Base-by-base conservation (phyloP, 2,888 invertebrate species). In the Phalera bucephala region DNA sequence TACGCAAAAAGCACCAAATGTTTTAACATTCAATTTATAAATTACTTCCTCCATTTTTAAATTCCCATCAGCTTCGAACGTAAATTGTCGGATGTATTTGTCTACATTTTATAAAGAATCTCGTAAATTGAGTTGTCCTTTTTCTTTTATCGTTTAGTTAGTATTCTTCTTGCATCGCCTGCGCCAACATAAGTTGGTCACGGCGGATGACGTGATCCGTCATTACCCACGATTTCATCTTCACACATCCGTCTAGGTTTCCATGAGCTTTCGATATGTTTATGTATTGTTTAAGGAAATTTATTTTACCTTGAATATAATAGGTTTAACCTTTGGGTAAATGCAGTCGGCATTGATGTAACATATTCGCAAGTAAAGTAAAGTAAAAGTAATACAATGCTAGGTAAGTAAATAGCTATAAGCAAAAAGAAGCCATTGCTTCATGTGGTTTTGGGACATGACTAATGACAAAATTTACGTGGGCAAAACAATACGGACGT, bases 211-310 rank as follows among this genome's bases (percentile, higher is more conserved):
- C 29, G 19, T 19, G 7, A 15, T 17, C 6, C 8, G 19, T 11
- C 1, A 11, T 1, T 17, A 5, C 21, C 3, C 27, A 27, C 27
- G 26, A 8, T 13, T 19, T 29, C 29, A 19, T 29, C 29, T 19
- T 29, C 29, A 29, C 29, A 29, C 19, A 29, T 29, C 29, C 29
- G 29, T 17, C 7, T n/a, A 1, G 29, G 4, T 19, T 28, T 9
- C 15, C 25, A 11, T 2, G 11, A 9, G 13, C 13, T 28, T 28
- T 28, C 28, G 14, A 15, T 8, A 28, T 28, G 9, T 28, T 28
- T 15, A 15, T 28, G 15, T 15, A 15, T 15, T 28, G 28, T 25
- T 3, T 8, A 12, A 12, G 28, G 28, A 29, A 17, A 31, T 12
- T 14, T 11, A 17, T 13, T 19, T 15, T 20, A 15, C 15, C 22